phyloP scores from a whole-genome alignment of 2,797 vertebrate species.

The Cossypha heuglini region DNA sequence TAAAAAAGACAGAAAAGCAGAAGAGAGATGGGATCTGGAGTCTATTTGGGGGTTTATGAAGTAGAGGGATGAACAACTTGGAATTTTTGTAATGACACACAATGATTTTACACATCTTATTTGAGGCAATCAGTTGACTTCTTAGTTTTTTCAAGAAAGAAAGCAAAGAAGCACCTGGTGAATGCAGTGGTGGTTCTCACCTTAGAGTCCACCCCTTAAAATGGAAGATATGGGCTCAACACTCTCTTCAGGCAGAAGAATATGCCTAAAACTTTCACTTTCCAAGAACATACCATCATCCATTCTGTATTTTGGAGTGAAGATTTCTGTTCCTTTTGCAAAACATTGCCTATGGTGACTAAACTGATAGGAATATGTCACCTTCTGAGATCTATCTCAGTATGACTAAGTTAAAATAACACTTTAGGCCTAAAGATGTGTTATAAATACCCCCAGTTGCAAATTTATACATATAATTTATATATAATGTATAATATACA shows the following conservation, averaged over 20 bases:
- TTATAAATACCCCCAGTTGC: not conserved
- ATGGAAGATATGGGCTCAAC: not conserved
- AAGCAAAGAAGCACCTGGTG: not conserved
- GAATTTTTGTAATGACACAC: not conserved
- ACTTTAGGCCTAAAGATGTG: not conserved
- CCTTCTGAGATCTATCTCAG: not conserved
- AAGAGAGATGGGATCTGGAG: not conserved
- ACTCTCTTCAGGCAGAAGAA: not conserved
- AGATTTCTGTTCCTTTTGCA: not conserved
- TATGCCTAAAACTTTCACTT: not conserved
- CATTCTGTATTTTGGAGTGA: not conserved
- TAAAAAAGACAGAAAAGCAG: not conserved
- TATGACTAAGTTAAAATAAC: not conserved
- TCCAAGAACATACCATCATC: not conserved
- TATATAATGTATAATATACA: too few species aligned
- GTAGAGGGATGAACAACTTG: not conserved
- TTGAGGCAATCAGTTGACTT: not conserved
- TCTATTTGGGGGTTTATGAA: not conserved
- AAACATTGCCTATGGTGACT: not conserved
- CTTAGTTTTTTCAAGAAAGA: not conserved
- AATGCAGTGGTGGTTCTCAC: not conserved
- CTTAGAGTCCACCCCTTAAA: not conserved
- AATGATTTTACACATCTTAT: not conserved
- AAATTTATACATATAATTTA: not conserved
- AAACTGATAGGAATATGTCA: not conserved